Percentiles rank a stretch among this genome's conserved stretches.
These are phyloP conservation scores for Drosophila phalerata DNA, from an alignment of 2,888 invertebrate genomes.

Conservation along the genomic window DNA sequence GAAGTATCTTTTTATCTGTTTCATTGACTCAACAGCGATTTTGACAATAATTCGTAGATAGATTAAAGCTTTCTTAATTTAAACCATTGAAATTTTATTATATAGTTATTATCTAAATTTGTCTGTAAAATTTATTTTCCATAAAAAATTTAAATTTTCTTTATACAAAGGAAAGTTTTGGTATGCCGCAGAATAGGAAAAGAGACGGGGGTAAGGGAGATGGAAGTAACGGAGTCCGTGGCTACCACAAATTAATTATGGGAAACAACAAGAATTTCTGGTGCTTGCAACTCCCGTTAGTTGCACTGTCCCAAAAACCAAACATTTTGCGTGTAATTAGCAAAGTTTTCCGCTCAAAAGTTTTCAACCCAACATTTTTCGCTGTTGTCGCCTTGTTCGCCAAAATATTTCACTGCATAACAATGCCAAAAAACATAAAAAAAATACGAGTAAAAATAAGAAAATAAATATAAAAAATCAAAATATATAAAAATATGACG, in stretches of 20 bases:
- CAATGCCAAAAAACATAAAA: conserved; percentile 47
- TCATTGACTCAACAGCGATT: too few relatives aligned
- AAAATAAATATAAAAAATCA: conserved; percentile 14
- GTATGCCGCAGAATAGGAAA: not conserved
- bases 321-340: conserved; percentile 77
- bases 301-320: conserved; percentile 42
- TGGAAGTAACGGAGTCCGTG: conserved; percentile 7
- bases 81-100: too few relatives aligned
- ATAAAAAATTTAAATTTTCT: not conserved
- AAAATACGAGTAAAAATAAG: conserved; percentile 11
- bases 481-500: conserved; percentile 47
- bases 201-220: not conserved
- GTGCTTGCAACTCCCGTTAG: conserved; percentile 27
- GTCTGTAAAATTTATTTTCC: not conserved
- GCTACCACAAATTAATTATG: conserved; percentile 67
- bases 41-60: too few relatives aligned
- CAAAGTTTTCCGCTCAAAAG: conserved; percentile 76
- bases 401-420: conserved; percentile 65
- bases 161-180: not conserved
- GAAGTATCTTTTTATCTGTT: not conserved
- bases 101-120: not conserved
- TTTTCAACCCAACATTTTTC: conserved; percentile 58
- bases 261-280: conserved; percentile 56
- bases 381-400: conserved; percentile 57
- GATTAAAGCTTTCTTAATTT: too few relatives aligned